Percentiles rank a stretch among this genome's conserved stretches.
Conservation (phyloP, 2,888 invertebrate genomes). For the Cryptocheilus praepositus region DNA sequence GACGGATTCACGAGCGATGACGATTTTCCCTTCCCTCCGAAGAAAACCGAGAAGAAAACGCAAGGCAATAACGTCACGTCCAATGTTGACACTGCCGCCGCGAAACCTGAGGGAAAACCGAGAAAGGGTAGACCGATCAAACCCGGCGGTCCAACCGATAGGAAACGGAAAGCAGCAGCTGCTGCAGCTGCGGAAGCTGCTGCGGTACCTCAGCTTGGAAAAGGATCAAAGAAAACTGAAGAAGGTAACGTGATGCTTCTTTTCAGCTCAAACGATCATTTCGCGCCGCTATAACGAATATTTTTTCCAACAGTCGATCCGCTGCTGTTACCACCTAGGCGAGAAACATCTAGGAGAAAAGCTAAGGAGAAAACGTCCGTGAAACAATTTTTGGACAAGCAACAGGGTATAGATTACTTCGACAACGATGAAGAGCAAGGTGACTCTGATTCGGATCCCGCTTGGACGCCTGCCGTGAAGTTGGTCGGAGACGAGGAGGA, state of each 20-base stretch:
- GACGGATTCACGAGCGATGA: constrained; percentile 79
- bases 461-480: constrained; percentile 84
- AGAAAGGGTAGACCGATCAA: constrained; percentile 75
- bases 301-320: constrained; percentile 43
- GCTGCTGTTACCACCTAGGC: constrained; percentile 74
- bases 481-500: constrained; percentile 72
- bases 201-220: constrained; percentile 45
- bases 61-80: constrained; percentile 43
- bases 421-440: constrained; percentile 79
- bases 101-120: constrained; percentile 62
- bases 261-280: neutral
- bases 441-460: constrained; percentile 84
- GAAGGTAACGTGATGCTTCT: constrained; percentile 63
- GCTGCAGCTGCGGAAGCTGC: constrained; percentile 54
- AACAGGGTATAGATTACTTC: constrained; percentile 66
- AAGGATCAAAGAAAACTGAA: constrained; percentile 78
- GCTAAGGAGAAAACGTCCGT: constrained; percentile 81
- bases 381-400: constrained; percentile 76
- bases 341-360: constrained; percentile 80
- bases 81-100: constrained; percentile 23
- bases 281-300: too few species aligned
- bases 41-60: constrained; percentile 63
- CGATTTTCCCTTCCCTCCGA: constrained; percentile 71
- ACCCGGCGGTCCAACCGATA: constrained; percentile 73
- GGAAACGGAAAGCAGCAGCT: constrained; percentile 73